Evolutionary conservation across 2,113 vertebrate genomes (phyloP).

Genomic region (Chaenogobius annularis): DNA sequence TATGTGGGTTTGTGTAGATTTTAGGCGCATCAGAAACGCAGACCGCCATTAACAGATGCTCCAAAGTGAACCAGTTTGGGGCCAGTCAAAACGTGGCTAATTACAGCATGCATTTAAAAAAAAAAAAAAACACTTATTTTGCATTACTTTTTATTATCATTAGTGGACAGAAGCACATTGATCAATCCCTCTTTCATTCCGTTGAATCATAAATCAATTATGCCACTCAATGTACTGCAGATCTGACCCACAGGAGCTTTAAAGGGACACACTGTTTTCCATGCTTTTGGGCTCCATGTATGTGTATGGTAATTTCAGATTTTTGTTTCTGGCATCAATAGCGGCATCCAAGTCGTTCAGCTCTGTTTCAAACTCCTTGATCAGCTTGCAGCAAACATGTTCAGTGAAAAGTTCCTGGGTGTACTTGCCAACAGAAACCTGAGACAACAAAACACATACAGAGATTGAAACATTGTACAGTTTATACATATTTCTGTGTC

Average conservation of each 20-base stretch:
- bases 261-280: conserved; percentile 2
- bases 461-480: neutral
- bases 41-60: too few relatives aligned
- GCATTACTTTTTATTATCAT: too few relatives aligned
- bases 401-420: conserved; percentile 35
- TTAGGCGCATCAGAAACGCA: too few relatives aligned
- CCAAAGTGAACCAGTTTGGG: too few relatives aligned
- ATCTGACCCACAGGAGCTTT: neutral
- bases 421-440: conserved; percentile 32
- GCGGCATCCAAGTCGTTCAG: conserved; percentile 14
- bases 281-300: conserved; percentile 20
- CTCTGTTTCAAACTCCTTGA: conserved; percentile 22
- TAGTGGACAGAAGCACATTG: too few relatives aligned
- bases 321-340: neutral
- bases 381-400: conserved; percentile 8
- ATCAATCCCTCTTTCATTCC: too few relatives aligned
- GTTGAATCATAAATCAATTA: neutral
- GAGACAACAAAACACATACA: neutral
- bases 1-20: too few relatives aligned
- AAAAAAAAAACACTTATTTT: neutral
- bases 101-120: too few relatives aligned
- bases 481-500: neutral
- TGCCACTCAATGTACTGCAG: neutral
- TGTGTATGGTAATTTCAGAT: conserved; percentile 23
- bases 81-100: too few relatives aligned